Conservation (phyloP, 2,113 vertebrate genomes). For the Nicator chloris region DNA sequence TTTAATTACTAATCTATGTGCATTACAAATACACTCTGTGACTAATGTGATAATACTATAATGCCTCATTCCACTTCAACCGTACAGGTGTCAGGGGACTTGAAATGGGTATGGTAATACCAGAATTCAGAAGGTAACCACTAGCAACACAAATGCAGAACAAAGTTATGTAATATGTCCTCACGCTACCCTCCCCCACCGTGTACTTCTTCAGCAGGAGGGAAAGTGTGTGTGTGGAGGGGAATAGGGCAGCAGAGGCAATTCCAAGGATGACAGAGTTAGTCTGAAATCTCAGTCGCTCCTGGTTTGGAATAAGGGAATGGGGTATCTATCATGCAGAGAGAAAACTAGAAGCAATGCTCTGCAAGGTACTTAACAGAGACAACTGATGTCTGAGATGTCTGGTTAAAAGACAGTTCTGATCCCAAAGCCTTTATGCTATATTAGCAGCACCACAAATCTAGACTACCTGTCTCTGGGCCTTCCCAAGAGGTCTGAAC, state of each 20-base stretch:
- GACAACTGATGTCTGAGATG: not conserved
- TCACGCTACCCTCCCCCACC: not conserved
- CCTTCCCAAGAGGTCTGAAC: not conserved
- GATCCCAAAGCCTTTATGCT: not conserved
- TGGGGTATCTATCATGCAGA: not conserved
- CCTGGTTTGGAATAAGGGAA: not conserved
- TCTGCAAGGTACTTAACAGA: not conserved
- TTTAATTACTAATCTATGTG: not conserved
- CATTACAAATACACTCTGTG: not conserved
- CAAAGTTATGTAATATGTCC: not conserved
- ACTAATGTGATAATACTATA: not conserved
- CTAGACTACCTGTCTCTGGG: not conserved
- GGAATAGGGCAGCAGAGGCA: not conserved
- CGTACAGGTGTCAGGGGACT: not conserved
- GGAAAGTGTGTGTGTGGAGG: fast-evolving
- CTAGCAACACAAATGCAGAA: not conserved
- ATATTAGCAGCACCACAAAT: not conserved
- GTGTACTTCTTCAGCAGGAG: not conserved
- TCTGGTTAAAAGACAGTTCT: not conserved
- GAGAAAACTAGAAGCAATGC: not conserved
- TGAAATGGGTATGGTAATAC: not conserved
- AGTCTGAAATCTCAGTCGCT: not conserved
- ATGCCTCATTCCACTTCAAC: not conserved
- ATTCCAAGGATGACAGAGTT: not conserved
- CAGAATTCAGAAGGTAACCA: slow-evolving; percentile 1